These are phyloP conservation scores for Phocides pigmalion DNA, from an alignment of 1,140 invertebrate genomes.

Conservation along the genomic window DNA sequence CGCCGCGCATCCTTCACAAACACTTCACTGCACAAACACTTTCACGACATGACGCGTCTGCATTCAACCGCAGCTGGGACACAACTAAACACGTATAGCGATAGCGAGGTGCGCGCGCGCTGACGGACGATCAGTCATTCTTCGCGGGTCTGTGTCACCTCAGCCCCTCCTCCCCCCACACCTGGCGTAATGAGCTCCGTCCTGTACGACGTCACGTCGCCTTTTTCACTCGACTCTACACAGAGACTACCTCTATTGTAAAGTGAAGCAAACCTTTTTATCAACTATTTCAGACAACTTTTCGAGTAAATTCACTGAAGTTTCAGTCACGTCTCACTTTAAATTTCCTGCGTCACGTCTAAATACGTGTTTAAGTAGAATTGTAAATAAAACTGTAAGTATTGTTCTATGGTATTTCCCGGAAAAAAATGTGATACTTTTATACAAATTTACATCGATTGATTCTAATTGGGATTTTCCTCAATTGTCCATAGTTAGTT, in stretches of 20 bases:
- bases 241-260: neutral
- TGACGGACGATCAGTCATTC: conserved; percentile 74
- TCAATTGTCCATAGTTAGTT: no score
- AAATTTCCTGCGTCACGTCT: neutral
- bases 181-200: conserved; percentile 64
- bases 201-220: conserved; percentile 53
- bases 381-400: neutral
- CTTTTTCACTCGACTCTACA: conserved; percentile 50
- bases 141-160: conserved; percentile 69
- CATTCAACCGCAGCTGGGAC: conserved; percentile 70
- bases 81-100: conserved; percentile 67
- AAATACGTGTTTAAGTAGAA: neutral
- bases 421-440: neutral
- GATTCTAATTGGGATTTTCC: neutral
- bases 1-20: conserved; percentile 74
- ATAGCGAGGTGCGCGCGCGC: conserved; percentile 72
- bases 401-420: neutral
- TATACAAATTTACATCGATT: neutral
- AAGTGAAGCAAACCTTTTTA: neutral
- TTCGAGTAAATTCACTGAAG: neutral
- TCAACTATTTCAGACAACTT: neutral
- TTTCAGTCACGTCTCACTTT: neutral
- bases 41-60: conserved; percentile 70
- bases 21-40: conserved; percentile 62
- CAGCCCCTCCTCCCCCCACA: conserved; percentile 41